Conservation (phyloP, 2,113 vertebrate species). For the Hepsetus odoe region DNA sequence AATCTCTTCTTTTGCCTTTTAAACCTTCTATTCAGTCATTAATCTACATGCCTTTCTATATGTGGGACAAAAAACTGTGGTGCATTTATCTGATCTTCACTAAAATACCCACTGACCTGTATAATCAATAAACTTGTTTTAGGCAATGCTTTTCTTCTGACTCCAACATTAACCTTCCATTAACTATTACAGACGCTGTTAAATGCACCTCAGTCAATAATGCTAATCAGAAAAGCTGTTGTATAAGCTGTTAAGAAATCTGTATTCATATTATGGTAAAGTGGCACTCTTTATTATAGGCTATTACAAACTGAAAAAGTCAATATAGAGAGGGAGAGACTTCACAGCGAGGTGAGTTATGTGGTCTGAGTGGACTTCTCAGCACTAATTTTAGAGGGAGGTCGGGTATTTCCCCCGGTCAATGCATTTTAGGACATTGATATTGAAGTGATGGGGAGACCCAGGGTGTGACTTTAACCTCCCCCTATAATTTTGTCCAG, state of each 20-base stretch:
- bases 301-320: constrained; percentile 84
- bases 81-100: constrained; percentile 83
- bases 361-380: constrained; percentile 85
- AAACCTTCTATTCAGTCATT: constrained; percentile 6
- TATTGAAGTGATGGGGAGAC: constrained; percentile 92
- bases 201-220: constrained; percentile 96
- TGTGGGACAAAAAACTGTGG: constrained; percentile 73
- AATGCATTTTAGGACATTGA: constrained; percentile 90
- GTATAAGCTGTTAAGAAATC: constrained; percentile 85
- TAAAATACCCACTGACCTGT: constrained; percentile 82
- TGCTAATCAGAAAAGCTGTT: constrained; percentile 80
- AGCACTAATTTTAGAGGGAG: constrained; percentile 86
- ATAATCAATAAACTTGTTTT: constrained; percentile 97
- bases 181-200: constrained; percentile 93
- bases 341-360: constrained; percentile 85
- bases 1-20: not conserved
- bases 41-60: constrained; percentile 32
- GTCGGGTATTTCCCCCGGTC: constrained; percentile 86
- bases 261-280: constrained; percentile 95
- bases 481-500: constrained; percentile 82
- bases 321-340: constrained; percentile 88
- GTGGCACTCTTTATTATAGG: constrained; percentile 82
- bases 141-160: constrained; percentile 92
- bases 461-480: constrained; percentile 83
- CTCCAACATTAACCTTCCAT: constrained; percentile 98